phyloP scores from a whole-genome alignment of 2,797 vertebrate species.

The Pogoniulus pusillus region DNA sequence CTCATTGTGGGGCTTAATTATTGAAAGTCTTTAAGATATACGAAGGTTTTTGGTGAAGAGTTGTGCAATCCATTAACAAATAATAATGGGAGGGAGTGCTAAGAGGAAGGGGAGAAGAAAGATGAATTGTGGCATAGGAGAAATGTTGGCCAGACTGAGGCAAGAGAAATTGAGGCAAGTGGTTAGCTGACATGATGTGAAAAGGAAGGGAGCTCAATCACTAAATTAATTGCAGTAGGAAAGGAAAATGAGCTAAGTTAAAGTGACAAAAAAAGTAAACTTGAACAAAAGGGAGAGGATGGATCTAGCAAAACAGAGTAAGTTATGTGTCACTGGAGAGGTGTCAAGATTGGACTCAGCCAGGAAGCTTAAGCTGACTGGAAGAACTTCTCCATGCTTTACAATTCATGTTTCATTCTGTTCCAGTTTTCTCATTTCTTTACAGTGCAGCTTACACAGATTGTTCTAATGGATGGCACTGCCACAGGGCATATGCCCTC shows the following conservation, averaged over 20 bases:
- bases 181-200: background rate
- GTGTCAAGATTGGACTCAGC: background rate
- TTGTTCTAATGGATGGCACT: conserved; percentile 9
- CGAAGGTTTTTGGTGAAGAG: conserved; percentile 23
- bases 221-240: background rate
- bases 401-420: background rate
- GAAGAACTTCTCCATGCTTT: background rate
- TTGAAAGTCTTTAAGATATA: conserved; percentile 34
- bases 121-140: background rate
- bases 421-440: background rate
- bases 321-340: background rate
- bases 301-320: conserved; percentile 7
- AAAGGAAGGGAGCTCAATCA: background rate
- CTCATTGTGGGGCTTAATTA: conserved; percentile 46
- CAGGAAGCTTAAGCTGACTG: background rate
- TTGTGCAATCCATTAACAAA: conserved; percentile 44
- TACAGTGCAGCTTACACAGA: background rate
- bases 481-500: conserved; percentile 29
- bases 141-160: background rate
- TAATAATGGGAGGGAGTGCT: background rate
- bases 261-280: conserved; percentile 26
- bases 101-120: background rate
- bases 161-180: background rate
- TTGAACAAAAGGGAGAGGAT: conserved; percentile 32
- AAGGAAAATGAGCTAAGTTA: background rate